Conservation (phyloP, 2,888 invertebrate species). For the Acanthosepion esculentum region DNA sequence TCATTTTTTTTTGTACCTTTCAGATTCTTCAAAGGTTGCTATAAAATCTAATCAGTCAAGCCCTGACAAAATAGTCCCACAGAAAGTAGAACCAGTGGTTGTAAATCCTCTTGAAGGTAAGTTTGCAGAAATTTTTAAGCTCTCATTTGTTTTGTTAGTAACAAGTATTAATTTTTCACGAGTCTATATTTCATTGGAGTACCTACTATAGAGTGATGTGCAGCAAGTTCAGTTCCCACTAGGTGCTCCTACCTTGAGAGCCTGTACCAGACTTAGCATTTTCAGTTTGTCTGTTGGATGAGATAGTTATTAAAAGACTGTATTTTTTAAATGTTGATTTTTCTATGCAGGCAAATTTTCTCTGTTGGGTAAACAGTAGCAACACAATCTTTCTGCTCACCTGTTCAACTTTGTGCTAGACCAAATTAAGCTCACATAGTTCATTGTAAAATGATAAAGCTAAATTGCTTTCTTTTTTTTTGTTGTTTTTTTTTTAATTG, state of each 20-base stretch:
- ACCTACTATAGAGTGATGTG: too few species aligned
- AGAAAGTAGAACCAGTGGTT: conserved; percentile 57
- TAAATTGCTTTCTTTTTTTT: neutral
- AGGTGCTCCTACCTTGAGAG: too few species aligned
- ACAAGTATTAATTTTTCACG: neutral
- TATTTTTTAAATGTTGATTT: neutral
- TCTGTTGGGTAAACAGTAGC: neutral
- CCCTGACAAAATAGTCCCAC: conserved; percentile 51
- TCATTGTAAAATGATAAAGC: neutral
- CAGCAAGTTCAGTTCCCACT: too few species aligned
- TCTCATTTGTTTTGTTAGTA: neutral
- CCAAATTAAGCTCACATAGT: neutral
- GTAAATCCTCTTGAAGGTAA: conserved; percentile 60
- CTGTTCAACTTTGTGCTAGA: neutral
- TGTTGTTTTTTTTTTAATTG: neutral
- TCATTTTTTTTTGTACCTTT: neutral
- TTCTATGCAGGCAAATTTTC: neutral
- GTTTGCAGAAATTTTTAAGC: neutral
- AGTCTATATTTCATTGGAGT: too few species aligned
- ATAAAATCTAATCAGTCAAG: neutral
- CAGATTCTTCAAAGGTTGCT: neutral
- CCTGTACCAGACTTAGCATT: too few species aligned
- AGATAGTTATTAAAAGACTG: neutral
- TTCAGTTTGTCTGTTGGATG: too few species aligned
- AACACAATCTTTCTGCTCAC: neutral